Base-by-base conservation (phyloP, 2,113 vertebrate species). In the Phainopepla nitens region DNA sequence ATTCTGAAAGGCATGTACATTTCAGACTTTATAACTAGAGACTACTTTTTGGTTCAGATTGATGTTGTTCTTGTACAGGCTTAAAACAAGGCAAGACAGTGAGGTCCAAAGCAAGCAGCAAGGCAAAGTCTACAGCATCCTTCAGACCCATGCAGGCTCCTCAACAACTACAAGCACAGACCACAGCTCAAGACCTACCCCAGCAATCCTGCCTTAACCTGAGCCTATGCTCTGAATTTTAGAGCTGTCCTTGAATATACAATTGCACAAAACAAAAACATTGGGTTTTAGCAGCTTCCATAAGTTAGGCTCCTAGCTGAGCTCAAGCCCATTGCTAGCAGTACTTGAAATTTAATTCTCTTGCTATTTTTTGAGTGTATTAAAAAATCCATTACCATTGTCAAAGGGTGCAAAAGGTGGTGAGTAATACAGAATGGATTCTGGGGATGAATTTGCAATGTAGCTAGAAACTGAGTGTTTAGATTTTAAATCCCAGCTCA, bases 401-500 rank as follows among this genome's bases (percentile, higher is more conserved):
- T 69, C 64, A 66, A 86, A 80, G 42, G 41, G 39, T 81, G 27
- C 15, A 88, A 90, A 90, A 92, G 64, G 33, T 92, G 28, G 64
- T 73, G 47, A 87, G 50, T 64, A 96, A 90, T 58, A 66, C 11
- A 39, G 21, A n/a, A 9, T 56, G n/a, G 35, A 87, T 90, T 88
- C 71, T 58, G 60, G 31, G 28, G 56, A 47, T 53, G 86, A 90
- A 80, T 92, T 90, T 93, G 47, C 64, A 90, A 62, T 83, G 60
- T 42, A 89, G 39, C 42, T 68, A 51, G 44, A 88, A 93, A 92
- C 18, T 0, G 5, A 78, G 54, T 70, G 78, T 82, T 86, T 81
- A 75, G 51, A 78, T 93, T 84, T 84, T n/a, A 96, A 93, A 90
- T 68, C 47, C 15, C 71, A 83, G 27, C 35, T 94, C 56, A 82